Base-by-base conservation (phyloP, 2,113 vertebrate species). In the Amphiprion percula region DNA sequence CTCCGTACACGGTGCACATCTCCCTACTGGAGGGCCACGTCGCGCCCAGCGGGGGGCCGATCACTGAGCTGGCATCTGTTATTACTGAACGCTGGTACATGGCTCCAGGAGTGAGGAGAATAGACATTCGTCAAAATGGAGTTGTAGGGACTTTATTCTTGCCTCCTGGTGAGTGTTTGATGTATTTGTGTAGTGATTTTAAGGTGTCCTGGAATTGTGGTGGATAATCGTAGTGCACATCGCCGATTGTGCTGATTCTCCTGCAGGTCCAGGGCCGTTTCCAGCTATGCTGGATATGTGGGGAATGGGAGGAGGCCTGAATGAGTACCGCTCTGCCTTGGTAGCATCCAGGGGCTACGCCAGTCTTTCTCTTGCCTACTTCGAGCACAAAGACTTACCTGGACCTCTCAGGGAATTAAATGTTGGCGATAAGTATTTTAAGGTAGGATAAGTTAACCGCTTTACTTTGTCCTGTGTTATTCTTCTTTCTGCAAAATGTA, bases 91-190 rank as follows among this genome's bases (percentile, higher is more conserved):
- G 90, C 68, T 94, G 86, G 87, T 95, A 94, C 85, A 85, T 74
- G 75, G 89, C 87, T 15, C 94, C 93, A 24, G 91, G 91, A 0
- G 87, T 93, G 0, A 75, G 21, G 58, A 92, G 91, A 69, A 74
- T 70, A 59, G 88, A 88, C 4, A 71, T 94, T 8, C 77, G 79
- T 11, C 81, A 93, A 44, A 72, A 91, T 23, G 77, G 80, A 58
- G 3, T 95, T 1, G 74, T 92, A 19, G 94, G 91, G 37, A 94
- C 93, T 0, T 63, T 94, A 60, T 94, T 94, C 68, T 56, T 95
- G n/a, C 92, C 94, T 0, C 90, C 92, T 5, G 92, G 93, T 94
- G 82, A 92, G 90, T 0, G 1, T 26, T 39, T 63, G 3, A 24
- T 14, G 19, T 24, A 10, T 44, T 73, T 1, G 9, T 47, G 10